Percentiles rank a stretch among this genome's conserved stretches.
Evolutionary conservation across 2,113 vertebrate species (phyloP).

Genomic region (Sapayoa aenigma): DNA sequence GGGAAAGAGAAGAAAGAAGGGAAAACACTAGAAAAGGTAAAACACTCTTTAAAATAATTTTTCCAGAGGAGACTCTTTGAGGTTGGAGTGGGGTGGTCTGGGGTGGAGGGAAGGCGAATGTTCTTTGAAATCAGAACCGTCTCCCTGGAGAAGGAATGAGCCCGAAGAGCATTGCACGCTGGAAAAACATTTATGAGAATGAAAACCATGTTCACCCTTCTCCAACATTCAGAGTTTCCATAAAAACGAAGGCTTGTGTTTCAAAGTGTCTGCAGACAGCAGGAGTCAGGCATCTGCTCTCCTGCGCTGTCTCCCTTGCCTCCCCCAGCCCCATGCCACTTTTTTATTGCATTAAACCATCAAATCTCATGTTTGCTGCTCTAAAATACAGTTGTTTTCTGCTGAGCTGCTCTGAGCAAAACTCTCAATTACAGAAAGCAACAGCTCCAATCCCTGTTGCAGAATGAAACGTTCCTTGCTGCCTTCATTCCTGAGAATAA

Average conservation of each 20-base stretch:
- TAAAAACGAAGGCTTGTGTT: constrained; percentile 56
- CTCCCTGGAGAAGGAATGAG: constrained; percentile 53
- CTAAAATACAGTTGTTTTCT: not conserved
- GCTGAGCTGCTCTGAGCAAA: not conserved
- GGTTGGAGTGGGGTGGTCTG: constrained; percentile 30
- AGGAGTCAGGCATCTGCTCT: not conserved
- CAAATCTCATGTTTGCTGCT: not conserved
- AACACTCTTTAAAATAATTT: constrained; percentile 20
- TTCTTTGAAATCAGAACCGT: constrained; percentile 54
- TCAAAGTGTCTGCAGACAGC: constrained; percentile 37
- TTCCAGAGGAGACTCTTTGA: constrained; percentile 9
- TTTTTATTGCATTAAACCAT: not conserved
- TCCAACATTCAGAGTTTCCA: constrained; percentile 69
- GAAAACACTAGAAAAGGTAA: constrained; percentile 54
- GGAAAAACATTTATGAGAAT: constrained; percentile 62
- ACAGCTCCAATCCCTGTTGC: not conserved
- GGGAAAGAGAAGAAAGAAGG: constrained; percentile 20
- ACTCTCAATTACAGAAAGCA: not conserved
- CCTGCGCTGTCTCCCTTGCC: not conserved
- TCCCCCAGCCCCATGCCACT: not conserved
- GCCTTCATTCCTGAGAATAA: constrained; percentile 8
- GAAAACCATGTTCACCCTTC: constrained; percentile 60
- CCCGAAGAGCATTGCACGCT: constrained; percentile 16
- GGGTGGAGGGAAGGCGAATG: constrained; percentile 13
- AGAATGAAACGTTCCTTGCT: not conserved